These are phyloP conservation scores for Vulpes vulpes DNA, from an alignment of 2,113 vertebrate species.

Conservation along the genomic window DNA sequence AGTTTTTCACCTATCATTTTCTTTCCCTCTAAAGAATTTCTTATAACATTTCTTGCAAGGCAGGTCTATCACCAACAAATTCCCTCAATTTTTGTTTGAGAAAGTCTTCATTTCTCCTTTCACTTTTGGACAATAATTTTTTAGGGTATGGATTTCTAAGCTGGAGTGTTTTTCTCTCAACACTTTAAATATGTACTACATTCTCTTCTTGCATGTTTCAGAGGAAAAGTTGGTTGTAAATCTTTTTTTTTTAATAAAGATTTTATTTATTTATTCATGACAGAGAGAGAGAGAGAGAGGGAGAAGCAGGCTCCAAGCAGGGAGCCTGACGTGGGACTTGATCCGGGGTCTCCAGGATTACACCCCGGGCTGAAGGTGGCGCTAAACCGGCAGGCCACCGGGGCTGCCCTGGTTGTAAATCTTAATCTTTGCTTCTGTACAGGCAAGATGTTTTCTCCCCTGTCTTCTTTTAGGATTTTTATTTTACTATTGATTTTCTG, in stretches of 20 bases:
- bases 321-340: no score
- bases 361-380: no score
- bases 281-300: no score
- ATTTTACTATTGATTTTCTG: background rate
- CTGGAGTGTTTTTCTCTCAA: background rate
- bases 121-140: background rate
- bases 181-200: background rate
- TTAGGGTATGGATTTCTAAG: background rate
- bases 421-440: background rate
- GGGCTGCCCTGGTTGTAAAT: background rate
- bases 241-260: background rate
- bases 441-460: background rate
- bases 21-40: background rate
- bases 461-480: background rate
- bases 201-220: background rate
- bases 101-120: background rate
- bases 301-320: no score
- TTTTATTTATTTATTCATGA: no score
- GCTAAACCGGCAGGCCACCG: no score
- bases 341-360: no score
- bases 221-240: background rate
- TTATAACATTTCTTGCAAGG: background rate
- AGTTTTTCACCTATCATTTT: background rate
- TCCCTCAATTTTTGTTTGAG: background rate
- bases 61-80: background rate